phyloP scores from a whole-genome alignment of 2,888 invertebrate species.

The Pimpla rufipes region DNA sequence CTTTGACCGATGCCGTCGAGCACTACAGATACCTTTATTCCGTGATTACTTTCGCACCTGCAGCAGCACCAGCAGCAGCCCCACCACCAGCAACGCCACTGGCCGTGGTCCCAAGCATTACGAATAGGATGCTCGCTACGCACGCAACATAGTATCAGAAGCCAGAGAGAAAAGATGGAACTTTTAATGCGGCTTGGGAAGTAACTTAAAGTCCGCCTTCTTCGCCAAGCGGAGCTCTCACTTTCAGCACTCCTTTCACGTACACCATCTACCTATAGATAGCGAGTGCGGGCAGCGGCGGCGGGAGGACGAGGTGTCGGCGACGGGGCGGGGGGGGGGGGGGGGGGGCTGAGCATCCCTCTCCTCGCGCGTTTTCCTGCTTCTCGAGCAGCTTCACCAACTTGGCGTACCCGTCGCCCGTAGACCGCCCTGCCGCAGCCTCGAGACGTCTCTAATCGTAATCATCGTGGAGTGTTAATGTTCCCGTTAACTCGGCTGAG shows the following conservation, averaged over 20 bases:
- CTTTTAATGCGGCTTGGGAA: constrained; percentile 77
- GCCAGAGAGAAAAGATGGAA: constrained; percentile 63
- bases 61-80: too few relatives aligned
- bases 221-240: constrained; percentile 76
- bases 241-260: constrained; percentile 73
- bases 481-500: constrained; percentile 85
- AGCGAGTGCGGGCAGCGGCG: constrained; percentile 22
- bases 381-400: constrained; percentile 69
- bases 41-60: too few relatives aligned
- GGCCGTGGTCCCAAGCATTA: neutral
- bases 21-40: too few relatives aligned
- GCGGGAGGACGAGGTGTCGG: constrained; percentile 35
- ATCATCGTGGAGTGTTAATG: constrained; percentile 85
- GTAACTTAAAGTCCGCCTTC: constrained; percentile 79
- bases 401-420: constrained; percentile 57
- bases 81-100: neutral
- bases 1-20: too few relatives aligned
- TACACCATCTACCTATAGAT: constrained; percentile 33
- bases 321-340: constrained; percentile 5
- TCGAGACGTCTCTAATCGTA: constrained; percentile 84
- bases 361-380: constrained; percentile 66
- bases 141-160: constrained; percentile 9
- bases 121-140: neutral
- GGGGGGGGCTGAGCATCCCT: constrained; percentile 59
- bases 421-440: constrained; percentile 73